Evolutionary conservation across 2,888 invertebrate species (phyloP), one percentile per base, ranked within the genome.

Genomic region (Zelleria hepariella): DNA sequence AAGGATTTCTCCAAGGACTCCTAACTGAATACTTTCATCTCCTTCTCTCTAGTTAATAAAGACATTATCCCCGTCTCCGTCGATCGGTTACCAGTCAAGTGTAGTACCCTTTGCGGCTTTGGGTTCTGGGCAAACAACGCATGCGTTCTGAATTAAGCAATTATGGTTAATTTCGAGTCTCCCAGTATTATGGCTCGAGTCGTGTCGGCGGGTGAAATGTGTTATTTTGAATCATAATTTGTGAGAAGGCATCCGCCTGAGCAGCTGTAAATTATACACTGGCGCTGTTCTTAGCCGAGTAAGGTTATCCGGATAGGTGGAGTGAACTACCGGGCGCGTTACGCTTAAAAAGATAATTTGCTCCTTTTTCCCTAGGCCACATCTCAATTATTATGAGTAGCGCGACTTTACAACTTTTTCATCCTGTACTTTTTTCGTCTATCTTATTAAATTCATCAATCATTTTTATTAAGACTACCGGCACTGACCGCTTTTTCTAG

Each of bases 141-240:
- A 69, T 73, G 73, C 76, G 77, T 76, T 86, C 81, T 75, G 84
- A 86, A 88, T 88, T 87, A 88, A 88, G 88, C 86, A 88, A 88
- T 88, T 88, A 88, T 86, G 77, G 86, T 86, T 88, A 88, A 88
- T 88, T 87, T 86, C 76, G 81, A 84, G 78, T 80, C 84, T 80
- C 79, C 82, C 80, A 77, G 73, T 80, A 81, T 79, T 81, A 82
- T 79, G 73, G 80, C 71, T 75, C 49, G 69, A 75, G 80, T 77
- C 80, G 84, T 78, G 78, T 71, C 76, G 78, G 79, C 72, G 71
- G 74, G 70, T 66, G 84, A 80, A 75, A 82, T 86, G 85, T 88
- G 87, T 88, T 88, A 87, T 88, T 88, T 87, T 77, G 85, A 77
- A 84, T 82, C 80, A 81, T 88, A 88, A 88, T 87, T 88, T 86